These are phyloP conservation scores for Cololabis saira DNA, from an alignment of 2,113 vertebrate genomes.

Conservation along the genomic window DNA sequence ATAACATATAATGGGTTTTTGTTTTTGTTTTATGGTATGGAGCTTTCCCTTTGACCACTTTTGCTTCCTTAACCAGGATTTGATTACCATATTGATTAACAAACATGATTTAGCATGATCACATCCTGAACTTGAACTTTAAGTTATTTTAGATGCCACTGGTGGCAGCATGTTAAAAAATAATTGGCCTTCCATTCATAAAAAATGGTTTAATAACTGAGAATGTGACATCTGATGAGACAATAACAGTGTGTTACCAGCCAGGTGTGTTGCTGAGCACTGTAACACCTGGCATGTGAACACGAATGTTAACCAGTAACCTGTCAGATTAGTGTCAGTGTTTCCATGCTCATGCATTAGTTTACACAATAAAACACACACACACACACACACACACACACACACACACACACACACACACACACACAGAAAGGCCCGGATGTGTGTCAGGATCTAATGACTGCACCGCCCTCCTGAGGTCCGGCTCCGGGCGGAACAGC, in stretches of 20 bases:
- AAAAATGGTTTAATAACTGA: too few species aligned
- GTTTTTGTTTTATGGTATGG: too few species aligned
- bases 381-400: not conserved
- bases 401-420: constrained; percentile 14
- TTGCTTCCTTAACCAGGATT: not conserved
- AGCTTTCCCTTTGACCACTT: not conserved
- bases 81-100: not conserved
- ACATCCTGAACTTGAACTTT: constrained; percentile 5
- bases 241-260: too few species aligned
- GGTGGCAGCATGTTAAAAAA: too few species aligned
- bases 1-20: too few species aligned
- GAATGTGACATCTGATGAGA: too few species aligned
- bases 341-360: constrained; percentile 14
- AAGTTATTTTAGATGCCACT: too few species aligned
- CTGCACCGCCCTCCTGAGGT: constrained; percentile 62
- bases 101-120: not conserved
- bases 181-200: too few species aligned
- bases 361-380: constrained; percentile 34
- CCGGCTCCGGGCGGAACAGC: constrained; percentile 69
- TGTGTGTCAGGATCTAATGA: constrained; percentile 66
- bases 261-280: too few species aligned
- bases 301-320: constrained; percentile 43
- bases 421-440: constrained; percentile 51
- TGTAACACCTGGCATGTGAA: constrained; percentile 10
- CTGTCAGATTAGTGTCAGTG: not conserved